Evolutionary conservation across 2,888 invertebrate species (phyloP), one percentile per base, ranked within the genome.

Genomic region (Arge pagana): DNA sequence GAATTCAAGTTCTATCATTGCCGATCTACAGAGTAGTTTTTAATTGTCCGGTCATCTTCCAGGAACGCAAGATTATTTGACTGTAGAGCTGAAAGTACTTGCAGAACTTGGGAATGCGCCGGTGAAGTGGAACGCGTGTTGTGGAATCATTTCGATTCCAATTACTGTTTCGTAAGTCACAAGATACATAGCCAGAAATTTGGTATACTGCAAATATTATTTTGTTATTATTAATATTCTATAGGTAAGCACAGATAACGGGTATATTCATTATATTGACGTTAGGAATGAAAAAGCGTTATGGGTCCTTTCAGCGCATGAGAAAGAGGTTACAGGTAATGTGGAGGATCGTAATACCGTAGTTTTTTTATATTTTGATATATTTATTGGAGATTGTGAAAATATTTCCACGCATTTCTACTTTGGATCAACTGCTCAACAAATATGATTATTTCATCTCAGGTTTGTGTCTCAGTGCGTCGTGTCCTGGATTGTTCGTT

Each of bases 71-170:
- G 88, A 66, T 81, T 95, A 23, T 87, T 88, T 63, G 96, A 96
- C 79, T 94, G 94, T 70, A 84, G 91, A 60, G 79, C 67, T 58
- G 78, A 77, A 40, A 76, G 60, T 66, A 72, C 64, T 59, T 81
- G 82, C 68, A 86, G 86, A 73, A 78, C 78, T 1, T 96, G 96
- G 95, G 61, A 79, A 28, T 78, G 91, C 8, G 79, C 79, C 18
- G 88, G 88, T 0, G 96, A 97, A 81, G 87, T 95, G 19, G 97
- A 97, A 76, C 85, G 87, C 61, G 85, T 93, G 7, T 65, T 83
- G 1, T 98, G 97, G 97, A 89, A 94, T 79, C 81, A 83, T 31
- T 83, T 84, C 57, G 85, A 91, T 68, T 86, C 90, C 0, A 88
- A 87, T 78, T 84, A 86, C 64, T 94, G 91, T 68, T 84, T 91